These are phyloP conservation scores for Carcina quercana DNA, from an alignment of 2,888 invertebrate genomes.

Conservation along the genomic window DNA sequence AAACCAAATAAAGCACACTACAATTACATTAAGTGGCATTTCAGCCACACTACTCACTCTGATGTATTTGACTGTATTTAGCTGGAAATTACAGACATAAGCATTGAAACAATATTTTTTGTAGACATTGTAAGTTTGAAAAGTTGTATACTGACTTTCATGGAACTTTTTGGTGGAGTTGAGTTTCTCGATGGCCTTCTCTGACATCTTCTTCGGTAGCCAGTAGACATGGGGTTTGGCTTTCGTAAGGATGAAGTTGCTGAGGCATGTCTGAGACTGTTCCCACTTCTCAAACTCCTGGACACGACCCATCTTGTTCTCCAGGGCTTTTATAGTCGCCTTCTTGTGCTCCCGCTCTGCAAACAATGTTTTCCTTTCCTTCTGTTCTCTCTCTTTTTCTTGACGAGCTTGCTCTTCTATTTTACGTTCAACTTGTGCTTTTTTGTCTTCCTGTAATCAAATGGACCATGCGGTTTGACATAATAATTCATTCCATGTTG, in stretches of 20 bases:
- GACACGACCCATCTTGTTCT: slow-evolving; percentile 91
- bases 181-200: slow-evolving; percentile 79
- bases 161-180: slow-evolving; percentile 76
- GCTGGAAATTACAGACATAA: slow-evolving; percentile 36
- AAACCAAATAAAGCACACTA: too few species aligned
- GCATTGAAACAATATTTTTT: neutral
- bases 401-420: slow-evolving; percentile 92
- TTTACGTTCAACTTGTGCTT: slow-evolving; percentile 91
- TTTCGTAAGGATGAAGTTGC: slow-evolving; percentile 90
- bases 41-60: slow-evolving; percentile 53
- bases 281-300: slow-evolving; percentile 94
- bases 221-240: slow-evolving; percentile 91
- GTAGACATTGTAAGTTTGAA: too few species aligned
- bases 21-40: too few species aligned
- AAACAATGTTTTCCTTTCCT: slow-evolving; percentile 89
- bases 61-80: slow-evolving; percentile 44
- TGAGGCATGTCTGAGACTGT: slow-evolving; percentile 78
- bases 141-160: slow-evolving; percentile 70
- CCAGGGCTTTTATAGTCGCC: slow-evolving; percentile 89
- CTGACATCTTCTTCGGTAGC: slow-evolving; percentile 85
- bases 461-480: too few species aligned
- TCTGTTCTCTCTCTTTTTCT: slow-evolving; percentile 87
- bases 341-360: slow-evolving; percentile 90
- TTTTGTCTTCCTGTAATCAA: slow-evolving; percentile 57
- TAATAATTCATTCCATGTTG: too few species aligned